Conservation (phyloP, 1,140 invertebrate species). For the Drosophila sp. region DNA sequence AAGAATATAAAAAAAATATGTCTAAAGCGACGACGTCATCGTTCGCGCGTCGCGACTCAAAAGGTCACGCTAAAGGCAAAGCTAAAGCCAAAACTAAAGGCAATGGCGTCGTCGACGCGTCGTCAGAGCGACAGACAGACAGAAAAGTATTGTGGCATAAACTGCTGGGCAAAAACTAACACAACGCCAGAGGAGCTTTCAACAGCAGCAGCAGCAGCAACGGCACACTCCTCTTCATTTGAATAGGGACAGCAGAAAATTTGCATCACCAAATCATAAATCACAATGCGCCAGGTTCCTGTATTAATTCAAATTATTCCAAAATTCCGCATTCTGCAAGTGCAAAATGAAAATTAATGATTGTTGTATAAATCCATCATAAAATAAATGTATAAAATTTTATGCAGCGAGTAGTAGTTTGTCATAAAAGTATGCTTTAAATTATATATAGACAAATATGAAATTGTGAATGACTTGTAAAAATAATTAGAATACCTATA, state of each 20-base stretch:
- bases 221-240: background rate
- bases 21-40: constrained; percentile 57
- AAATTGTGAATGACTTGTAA: no score
- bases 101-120: background rate
- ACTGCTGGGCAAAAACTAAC: constrained; percentile 37
- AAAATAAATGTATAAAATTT: background rate
- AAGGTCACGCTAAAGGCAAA: constrained; percentile 75
- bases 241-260: background rate
- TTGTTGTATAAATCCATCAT: background rate
- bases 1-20: constrained; percentile 12
- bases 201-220: background rate
- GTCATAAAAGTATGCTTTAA: no score
- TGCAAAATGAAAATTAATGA: background rate
- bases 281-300: background rate
- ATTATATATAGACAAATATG: no score
- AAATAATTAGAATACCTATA: no score
- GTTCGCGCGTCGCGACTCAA: constrained; percentile 58
- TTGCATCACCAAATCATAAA: constrained; percentile 8
- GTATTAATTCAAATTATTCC: background rate
- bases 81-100: constrained; percentile 17
- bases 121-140: constrained; percentile 14
- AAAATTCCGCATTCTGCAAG: background rate
- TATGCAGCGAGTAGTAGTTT: no score
- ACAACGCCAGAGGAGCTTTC: constrained; percentile 20
- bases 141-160: constrained; percentile 42